Base-by-base conservation (phyloP, 2,113 vertebrate genomes). In the Tragelaphus buxtoni region DNA sequence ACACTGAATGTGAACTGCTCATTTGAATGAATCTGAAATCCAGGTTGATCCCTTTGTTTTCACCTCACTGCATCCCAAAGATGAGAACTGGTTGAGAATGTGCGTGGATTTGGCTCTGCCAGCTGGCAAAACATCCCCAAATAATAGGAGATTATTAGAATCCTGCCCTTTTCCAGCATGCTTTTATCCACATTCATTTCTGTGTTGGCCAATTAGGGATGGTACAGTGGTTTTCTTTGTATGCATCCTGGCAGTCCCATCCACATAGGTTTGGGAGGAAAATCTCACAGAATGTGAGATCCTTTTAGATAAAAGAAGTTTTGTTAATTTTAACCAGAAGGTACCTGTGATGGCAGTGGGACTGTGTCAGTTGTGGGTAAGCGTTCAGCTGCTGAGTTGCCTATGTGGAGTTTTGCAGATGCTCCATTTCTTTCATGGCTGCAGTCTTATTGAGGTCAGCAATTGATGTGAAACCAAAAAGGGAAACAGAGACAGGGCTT, bases 41-140 rank as follows among this genome's bases (percentile, higher is more conserved):
- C 14, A 0, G 88, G 92, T 91, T 98, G 97, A 98, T 98, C 95
- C 83, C 30, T 97, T 98, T 98, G 96, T 98, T 98, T 98, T 98
- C 96, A 97, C 88, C 90, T 98, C 96, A 83, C 88, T 93, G 97
- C 94, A 18, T 98, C 96, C 88, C 96, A 95, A 97, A 97, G 97
- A 98, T 97, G 91, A 95, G 61, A 0, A n/a, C 89, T 98, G 97
- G 92, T 94, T 63, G 88, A 80, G 97, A 97, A 86, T 93, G 24
- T 9, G 0, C 83, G 6, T 49, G 95, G 96, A 96, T 98, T 88
- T 88, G 87, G 56, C 98, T 90, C 91, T 98, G 96, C 96, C 98
- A 98, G 98, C 96, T 98, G 97, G 94, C 96, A 85, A 97, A 95
- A 95, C 88, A 93, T 7, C 95, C 97, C 83, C 80, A 90, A 97